These are phyloP conservation scores for Aromia moschata DNA, from an alignment of 2,888 invertebrate genomes.

Conservation along the genomic window DNA sequence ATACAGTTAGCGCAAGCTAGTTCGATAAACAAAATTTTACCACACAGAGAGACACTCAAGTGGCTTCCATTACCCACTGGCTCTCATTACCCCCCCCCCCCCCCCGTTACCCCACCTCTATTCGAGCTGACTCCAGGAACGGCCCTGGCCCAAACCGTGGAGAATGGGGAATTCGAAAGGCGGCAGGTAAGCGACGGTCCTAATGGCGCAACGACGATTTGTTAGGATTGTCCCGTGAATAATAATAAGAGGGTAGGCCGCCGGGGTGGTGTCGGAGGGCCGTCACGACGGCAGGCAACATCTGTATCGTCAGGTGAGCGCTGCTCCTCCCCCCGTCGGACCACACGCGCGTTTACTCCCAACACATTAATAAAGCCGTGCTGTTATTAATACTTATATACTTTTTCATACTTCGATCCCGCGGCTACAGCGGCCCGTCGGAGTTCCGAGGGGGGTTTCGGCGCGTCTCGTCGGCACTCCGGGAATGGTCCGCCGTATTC, in stretches of 20 bases:
- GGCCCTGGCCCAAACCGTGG: conserved; percentile 54
- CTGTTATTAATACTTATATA: conserved; percentile 62
- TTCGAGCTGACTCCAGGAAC: too few species aligned
- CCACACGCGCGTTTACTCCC: conserved; percentile 61
- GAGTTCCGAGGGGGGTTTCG: neutral
- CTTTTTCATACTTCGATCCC: conserved; percentile 58
- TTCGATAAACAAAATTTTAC: too few species aligned
- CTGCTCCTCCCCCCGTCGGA: conserved; percentile 54
- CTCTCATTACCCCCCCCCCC: too few species aligned
- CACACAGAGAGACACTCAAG: too few species aligned
- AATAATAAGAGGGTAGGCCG: conserved; percentile 46
- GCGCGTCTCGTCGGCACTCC: neutral
- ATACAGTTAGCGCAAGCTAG: too few species aligned
- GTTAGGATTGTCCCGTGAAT: conserved; percentile 27
- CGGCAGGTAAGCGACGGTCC: conserved; percentile 33
- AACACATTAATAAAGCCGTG: conserved; percentile 62
- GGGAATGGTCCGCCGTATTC: conserved; percentile 48
- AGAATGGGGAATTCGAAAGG: conserved; percentile 55
- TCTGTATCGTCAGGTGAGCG: conserved; percentile 58
- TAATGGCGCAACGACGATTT: conserved; percentile 28
- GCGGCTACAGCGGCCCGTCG: conserved; percentile 31
- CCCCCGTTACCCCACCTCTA: too few species aligned
- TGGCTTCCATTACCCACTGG: too few species aligned
- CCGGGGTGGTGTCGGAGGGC: conserved; percentile 52
- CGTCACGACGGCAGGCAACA: conserved; percentile 44